phyloP scores from a whole-genome alignment of 2,113 vertebrate species.

The Actinemys pallida region DNA sequence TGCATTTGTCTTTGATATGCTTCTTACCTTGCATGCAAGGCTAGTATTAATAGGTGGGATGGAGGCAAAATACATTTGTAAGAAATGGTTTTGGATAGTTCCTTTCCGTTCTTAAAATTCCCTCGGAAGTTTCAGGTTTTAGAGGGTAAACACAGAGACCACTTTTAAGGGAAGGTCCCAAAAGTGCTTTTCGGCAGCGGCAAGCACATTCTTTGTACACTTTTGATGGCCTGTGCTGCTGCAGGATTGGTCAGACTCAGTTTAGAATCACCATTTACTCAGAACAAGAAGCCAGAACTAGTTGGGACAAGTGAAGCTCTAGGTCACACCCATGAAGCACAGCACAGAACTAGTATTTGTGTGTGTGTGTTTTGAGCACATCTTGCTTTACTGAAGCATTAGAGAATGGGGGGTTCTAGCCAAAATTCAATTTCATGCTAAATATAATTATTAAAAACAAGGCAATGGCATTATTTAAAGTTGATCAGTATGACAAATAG shows the following conservation, averaged over 20 bases:
- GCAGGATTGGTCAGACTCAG: not conserved
- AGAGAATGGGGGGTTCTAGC: not conserved
- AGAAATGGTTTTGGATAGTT: slow-evolving; percentile 25
- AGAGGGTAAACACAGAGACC: not conserved
- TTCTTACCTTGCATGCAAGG: not conserved
- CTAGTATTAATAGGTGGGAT: not conserved
- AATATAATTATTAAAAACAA: not conserved
- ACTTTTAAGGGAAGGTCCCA: not conserved
- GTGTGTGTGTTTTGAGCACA: not conserved
- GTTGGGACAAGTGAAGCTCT: not conserved
- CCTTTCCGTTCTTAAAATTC: slow-evolving; percentile 5
- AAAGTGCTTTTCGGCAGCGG: not conserved
- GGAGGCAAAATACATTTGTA: not conserved
- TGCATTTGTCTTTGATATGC: slow-evolving; percentile 20
- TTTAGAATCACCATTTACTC: not conserved
- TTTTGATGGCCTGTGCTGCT: not conserved
- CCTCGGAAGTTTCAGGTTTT: not conserved
- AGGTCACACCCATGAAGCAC: not conserved
- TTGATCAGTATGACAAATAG: not conserved
- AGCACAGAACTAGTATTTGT: not conserved
- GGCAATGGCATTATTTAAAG: not conserved
- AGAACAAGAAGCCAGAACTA: not conserved
- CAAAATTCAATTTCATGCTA: not conserved
- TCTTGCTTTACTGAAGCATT: not conserved
- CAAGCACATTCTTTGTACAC: fast-evolving